phyloP scores from a whole-genome alignment of 2,888 invertebrate species.

The Lasioglossum malachurum region DNA sequence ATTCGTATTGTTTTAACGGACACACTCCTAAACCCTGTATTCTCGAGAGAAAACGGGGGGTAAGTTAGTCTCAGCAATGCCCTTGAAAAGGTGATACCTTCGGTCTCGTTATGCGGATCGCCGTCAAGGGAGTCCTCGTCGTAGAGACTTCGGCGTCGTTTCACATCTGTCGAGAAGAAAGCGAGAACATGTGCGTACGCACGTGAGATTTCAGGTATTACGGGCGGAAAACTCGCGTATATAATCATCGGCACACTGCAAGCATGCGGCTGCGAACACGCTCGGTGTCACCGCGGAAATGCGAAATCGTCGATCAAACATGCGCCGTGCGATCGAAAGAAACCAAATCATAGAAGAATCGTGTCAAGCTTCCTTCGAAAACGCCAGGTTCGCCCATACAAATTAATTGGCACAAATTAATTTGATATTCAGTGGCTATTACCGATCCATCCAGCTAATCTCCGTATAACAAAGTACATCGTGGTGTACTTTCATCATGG shows the following conservation, averaged over 20 bases:
- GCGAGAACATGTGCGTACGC: slow-evolving; percentile 74
- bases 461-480: background rate
- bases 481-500: background rate
- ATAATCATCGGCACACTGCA: slow-evolving; percentile 44
- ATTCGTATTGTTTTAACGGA: background rate
- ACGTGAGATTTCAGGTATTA: slow-evolving; percentile 68
- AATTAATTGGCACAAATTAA: background rate
- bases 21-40: background rate
- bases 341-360: background rate
- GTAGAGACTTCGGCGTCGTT: slow-evolving; percentile 83
- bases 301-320: slow-evolving; percentile 19
- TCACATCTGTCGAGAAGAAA: slow-evolving; percentile 83
- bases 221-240: slow-evolving; percentile 39
- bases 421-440: background rate
- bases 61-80: slow-evolving; percentile 48
- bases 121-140: slow-evolving; percentile 84
- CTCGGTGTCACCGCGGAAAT: background rate
- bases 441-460: background rate
- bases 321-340: slow-evolving; percentile 44
- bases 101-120: slow-evolving; percentile 82
- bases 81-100: slow-evolving; percentile 79
- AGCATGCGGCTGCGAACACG: slow-evolving; percentile 46
- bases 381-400: background rate
- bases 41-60: slow-evolving; percentile 21
- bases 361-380: background rate